Conservation (phyloP, 2,113 vertebrate genomes). For the Scomber japonicus region DNA sequence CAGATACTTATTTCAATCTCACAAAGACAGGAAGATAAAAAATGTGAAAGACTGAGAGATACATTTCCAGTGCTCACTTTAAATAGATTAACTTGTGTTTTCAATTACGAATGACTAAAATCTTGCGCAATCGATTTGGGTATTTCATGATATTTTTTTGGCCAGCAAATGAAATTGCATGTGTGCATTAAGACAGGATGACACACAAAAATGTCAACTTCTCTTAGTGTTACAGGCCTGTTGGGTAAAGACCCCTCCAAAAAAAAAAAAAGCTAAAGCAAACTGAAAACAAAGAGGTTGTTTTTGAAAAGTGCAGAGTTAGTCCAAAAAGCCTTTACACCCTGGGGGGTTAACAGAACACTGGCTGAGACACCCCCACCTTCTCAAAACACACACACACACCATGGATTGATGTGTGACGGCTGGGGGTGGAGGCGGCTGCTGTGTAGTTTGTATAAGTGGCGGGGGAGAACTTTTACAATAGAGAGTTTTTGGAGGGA, state of each 20-base stretch:
- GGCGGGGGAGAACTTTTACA: constrained; percentile 68
- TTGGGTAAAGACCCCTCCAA: too few species aligned
- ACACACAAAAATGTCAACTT: too few species aligned
- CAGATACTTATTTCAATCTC: constrained; percentile 7
- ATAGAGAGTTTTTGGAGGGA: constrained; percentile 82
- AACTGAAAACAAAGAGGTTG: constrained; percentile 55
- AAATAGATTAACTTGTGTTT: not conserved
- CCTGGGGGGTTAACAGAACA: constrained; percentile 69
- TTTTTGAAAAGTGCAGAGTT: constrained; percentile 57
- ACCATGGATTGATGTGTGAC: constrained; percentile 75
- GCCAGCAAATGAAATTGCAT: not conserved
- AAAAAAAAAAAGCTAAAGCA: constrained; percentile 18
- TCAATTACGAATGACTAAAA: constrained; percentile 8
- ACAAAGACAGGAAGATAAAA: constrained; percentile 29
- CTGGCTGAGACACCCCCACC: constrained; percentile 58
- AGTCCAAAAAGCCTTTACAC: constrained; percentile 63
- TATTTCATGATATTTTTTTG: not conserved
- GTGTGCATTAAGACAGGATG: not conserved
- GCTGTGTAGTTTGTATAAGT: constrained; percentile 4
- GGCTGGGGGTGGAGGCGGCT: constrained; percentile 11
- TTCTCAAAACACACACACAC: constrained; percentile 58
- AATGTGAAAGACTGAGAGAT: not conserved
- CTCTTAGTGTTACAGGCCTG: too few species aligned
- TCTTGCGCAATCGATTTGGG: not conserved
- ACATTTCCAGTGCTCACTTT: not conserved